Conservation (phyloP, 2,888 invertebrate species). For the Eurytoma californica region DNA sequence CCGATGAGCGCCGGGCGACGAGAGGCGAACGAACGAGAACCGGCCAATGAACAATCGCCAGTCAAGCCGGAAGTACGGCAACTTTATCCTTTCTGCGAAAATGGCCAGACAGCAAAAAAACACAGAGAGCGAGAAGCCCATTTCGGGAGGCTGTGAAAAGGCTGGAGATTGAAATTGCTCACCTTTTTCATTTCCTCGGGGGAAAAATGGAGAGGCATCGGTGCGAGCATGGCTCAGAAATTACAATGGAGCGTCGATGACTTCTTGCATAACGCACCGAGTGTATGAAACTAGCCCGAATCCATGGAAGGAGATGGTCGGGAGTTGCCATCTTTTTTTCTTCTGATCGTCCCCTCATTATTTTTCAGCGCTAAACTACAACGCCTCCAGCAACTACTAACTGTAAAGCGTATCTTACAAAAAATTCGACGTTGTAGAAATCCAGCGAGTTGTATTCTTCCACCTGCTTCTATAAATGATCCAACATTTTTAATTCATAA, state of each 20-base stretch:
- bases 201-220: neutral
- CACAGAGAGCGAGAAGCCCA: conserved; percentile 4
- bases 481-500: neutral
- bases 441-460: conserved; percentile 9
- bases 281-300: conserved; percentile 69
- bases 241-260: conserved; percentile 39
- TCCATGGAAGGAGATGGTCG: conserved; percentile 60
- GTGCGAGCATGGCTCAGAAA: conserved; percentile 15
- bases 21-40: conserved; percentile 1
- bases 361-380: too few species aligned
- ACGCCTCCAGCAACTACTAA: too few species aligned
- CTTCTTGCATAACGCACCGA: conserved; percentile 62
- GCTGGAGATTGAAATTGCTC: conserved; percentile 41
- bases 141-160: conserved; percentile 34
- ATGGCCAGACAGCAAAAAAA: conserved; percentile 1
- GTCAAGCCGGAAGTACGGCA: conserved; percentile 29
- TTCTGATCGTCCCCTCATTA: too few species aligned
- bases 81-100: neutral
- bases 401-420: conserved; percentile 15
- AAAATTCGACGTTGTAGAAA: neutral
- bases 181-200: conserved; percentile 45
- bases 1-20: conserved; percentile 1
- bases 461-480: neutral
- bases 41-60: conserved; percentile 11
- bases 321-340: too few species aligned